phyloP scores from a whole-genome alignment of 2,888 invertebrate genomes.

The Pyrochroa serraticornis region DNA sequence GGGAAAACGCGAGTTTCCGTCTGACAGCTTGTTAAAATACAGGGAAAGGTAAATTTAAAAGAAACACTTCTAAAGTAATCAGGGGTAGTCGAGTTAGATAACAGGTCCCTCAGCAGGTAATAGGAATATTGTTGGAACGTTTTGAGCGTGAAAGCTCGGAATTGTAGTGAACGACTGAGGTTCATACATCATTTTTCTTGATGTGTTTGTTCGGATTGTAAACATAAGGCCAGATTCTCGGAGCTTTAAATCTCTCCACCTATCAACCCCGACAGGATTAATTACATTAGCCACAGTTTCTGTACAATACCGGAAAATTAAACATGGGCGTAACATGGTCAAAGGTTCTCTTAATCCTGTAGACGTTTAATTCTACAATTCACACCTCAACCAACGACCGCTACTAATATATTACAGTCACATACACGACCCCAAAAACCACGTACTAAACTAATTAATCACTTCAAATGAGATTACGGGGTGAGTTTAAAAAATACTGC shows the following conservation, averaged over 20 bases:
- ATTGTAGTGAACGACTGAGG: slow-evolving; percentile 16
- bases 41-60: neutral
- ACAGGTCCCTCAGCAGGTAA: neutral
- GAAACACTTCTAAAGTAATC: neutral
- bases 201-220: slow-evolving; percentile 34
- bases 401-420: no score
- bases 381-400: no score
- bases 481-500: no score
- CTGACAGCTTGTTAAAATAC: slow-evolving; percentile 6
- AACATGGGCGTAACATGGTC: slow-evolving; percentile 19
- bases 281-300: slow-evolving; percentile 31
- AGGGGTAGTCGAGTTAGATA: neutral
- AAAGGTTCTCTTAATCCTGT: slow-evolving; percentile 12
- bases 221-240: slow-evolving; percentile 32
- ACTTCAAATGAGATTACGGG: no score
- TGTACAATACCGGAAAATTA: slow-evolving; percentile 26
- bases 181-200: slow-evolving; percentile 33
- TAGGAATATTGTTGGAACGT: slow-evolving; percentile 6
- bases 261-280: slow-evolving; percentile 33
- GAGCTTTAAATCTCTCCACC: slow-evolving; percentile 29
- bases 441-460: no score
- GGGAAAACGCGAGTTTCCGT: neutral
- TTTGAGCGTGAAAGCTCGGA: slow-evolving; percentile 11
- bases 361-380: neutral
- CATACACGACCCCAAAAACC: no score